These are phyloP conservation scores for Aurelia aurita complex sp. Pacific DNA, from an alignment of 30 jellyfish, hydroid and myxozoan species.

Conservation along the genomic window DNA sequence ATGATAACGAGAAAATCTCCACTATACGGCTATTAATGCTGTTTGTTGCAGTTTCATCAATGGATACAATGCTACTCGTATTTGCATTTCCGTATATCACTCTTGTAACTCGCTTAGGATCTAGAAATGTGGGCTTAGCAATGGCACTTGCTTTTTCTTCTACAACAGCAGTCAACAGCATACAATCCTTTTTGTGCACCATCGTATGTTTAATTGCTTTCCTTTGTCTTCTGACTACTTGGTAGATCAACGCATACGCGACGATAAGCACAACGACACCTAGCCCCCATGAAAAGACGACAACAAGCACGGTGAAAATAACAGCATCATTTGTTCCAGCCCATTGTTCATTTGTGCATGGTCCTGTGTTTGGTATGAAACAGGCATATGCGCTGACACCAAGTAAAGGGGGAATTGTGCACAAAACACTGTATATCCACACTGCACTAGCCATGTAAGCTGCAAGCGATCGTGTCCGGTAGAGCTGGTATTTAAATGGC, in stretches of 20 bases:
- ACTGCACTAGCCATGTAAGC: constrained; percentile 1
- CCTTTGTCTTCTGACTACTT: constrained; percentile 26
- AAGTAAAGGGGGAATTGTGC: constrained; percentile 56
- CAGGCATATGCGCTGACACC: constrained; percentile 60
- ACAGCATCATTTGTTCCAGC: constrained; percentile 32
- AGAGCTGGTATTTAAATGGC: constrained; percentile 31
- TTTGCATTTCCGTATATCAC: too few relatives aligned
- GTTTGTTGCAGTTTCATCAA: too few relatives aligned
- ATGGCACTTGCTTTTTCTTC: too few relatives aligned
- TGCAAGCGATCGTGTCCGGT: constrained; percentile 34
- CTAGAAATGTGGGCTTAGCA: too few relatives aligned
- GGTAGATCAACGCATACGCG: constrained; percentile 8
- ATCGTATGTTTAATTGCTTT: constrained; percentile 13
- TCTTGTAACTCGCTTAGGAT: too few relatives aligned
- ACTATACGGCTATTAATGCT: too few relatives aligned
- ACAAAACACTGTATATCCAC: constrained; percentile 42
- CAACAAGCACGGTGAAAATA: constrained; percentile 44
- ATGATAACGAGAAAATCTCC: too few relatives aligned
- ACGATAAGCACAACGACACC: constrained; percentile 18
- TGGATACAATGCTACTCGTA: too few relatives aligned
- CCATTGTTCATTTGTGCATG: constrained; percentile 48
- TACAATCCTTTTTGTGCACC: constrained; percentile 39
- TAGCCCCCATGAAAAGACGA: constrained; percentile 42
- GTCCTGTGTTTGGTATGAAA: constrained; percentile 50
- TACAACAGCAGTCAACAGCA: not conserved